These are phyloP conservation scores for Liasis olivaceus DNA, from an alignment of 2,797 vertebrate genomes.

Conservation along the genomic window DNA sequence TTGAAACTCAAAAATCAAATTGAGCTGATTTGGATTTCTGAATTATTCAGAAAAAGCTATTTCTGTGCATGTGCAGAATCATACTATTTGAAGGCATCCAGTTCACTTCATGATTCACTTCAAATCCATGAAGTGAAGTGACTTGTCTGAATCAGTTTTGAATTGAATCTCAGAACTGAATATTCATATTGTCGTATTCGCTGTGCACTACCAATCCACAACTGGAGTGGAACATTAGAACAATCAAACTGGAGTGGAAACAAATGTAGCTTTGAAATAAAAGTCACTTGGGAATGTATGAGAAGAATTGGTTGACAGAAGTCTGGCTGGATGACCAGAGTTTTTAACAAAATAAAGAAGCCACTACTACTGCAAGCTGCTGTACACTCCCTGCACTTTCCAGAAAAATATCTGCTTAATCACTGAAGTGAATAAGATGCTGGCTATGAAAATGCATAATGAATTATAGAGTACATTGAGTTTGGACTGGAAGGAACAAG, in stretches of 20 bases:
- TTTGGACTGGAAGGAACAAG: constrained; percentile 52
- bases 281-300: constrained; percentile 22
- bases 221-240: not conserved
- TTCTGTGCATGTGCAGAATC: not conserved
- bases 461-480: constrained; percentile 63
- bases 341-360: constrained; percentile 19
- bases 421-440: constrained; percentile 67
- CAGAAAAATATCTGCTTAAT: constrained; percentile 55
- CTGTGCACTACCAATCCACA: not conserved
- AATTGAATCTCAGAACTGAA: not conserved
- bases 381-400: constrained; percentile 31
- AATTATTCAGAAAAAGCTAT: not conserved
- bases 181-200: not conserved
- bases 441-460: constrained; percentile 66
- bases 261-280: constrained; percentile 8
- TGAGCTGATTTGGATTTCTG: not conserved
- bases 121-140: not conserved
- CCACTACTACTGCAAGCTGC: constrained; percentile 8
- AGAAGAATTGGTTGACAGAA: not conserved
- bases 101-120: not conserved
- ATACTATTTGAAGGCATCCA: not conserved
- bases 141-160: not conserved
- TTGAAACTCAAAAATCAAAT: not conserved
- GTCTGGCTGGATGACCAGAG: not conserved
- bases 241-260: not conserved